Evolutionary conservation across 1,140 invertebrate genomes (phyloP).

Genomic region (Bactericera cockerelli): DNA sequence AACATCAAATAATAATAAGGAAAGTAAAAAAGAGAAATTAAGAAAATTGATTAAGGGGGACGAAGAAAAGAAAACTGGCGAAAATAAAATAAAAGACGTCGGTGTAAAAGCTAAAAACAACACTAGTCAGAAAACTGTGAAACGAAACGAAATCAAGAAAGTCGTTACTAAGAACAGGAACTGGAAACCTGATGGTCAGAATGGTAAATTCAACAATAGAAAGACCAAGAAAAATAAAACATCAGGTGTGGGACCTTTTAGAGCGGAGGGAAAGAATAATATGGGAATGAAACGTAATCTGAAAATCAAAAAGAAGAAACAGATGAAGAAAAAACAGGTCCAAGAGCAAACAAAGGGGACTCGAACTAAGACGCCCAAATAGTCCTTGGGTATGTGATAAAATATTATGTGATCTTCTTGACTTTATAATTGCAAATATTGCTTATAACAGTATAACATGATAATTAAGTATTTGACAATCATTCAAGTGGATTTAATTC

Average conservation of each 20-base stretch:
- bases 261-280: no score
- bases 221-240: neutral
- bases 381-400: no score
- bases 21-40: no score
- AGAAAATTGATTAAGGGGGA: no score
- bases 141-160: slow-evolving; percentile 4
- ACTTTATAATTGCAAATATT: no score
- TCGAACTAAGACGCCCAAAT: no score
- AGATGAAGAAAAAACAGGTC: neutral
- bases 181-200: neutral
- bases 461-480: no score
- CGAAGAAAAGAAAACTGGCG: neutral
- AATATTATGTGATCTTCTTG: no score
- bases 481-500: no score
- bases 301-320: neutral
- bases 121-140: neutral
- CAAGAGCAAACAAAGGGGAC: no score
- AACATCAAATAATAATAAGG: neutral
- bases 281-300: neutral
- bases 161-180: neutral
- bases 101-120: neutral
- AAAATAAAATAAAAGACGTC: neutral
- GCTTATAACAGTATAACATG: no score
- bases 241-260: no score
- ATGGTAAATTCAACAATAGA: neutral